Evolutionary conservation across 2,888 invertebrate species (phyloP).

Genomic region (Strigamia transsilvanica): DNA sequence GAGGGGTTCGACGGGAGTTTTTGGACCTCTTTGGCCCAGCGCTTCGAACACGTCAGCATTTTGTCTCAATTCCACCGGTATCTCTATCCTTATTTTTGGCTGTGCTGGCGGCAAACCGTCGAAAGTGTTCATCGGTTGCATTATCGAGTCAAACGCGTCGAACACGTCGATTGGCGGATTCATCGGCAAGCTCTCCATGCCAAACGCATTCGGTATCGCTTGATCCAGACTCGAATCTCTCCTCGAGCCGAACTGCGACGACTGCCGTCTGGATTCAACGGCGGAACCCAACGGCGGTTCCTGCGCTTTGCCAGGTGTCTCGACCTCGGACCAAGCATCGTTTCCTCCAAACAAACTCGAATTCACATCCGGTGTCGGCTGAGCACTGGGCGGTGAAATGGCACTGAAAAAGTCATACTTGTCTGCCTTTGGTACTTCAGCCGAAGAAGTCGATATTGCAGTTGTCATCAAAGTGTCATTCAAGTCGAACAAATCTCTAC

Average conservation of each 20-base stretch:
- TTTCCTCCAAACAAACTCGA: constrained; percentile 1
- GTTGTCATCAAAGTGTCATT: background rate
- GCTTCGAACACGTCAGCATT: constrained; percentile 52
- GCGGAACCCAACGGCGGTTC: background rate
- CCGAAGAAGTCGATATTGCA: background rate
- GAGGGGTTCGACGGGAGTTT: constrained; percentile 32
- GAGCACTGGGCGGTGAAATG: constrained; percentile 7
- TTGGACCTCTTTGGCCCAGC: constrained; percentile 49
- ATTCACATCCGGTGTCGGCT: too few species aligned
- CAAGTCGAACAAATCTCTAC: constrained; percentile 50
- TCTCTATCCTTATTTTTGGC: constrained; percentile 27
- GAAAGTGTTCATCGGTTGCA: constrained; percentile 48
- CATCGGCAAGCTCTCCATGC: background rate
- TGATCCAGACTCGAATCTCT: background rate
- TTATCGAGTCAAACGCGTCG: constrained; percentile 30
- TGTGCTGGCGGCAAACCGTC: constrained; percentile 9
- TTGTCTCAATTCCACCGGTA: constrained; percentile 35
- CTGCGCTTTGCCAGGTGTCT: background rate
- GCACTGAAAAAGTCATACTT: constrained; percentile 5
- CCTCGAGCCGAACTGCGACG: background rate
- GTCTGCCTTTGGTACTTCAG: background rate
- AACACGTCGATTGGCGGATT: constrained; percentile 32
- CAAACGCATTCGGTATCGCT: background rate
- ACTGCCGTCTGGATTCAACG: too few species aligned
- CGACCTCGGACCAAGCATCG: background rate